Conservation (phyloP, 2,888 invertebrate genomes). For the Acronicta alni region DNA sequence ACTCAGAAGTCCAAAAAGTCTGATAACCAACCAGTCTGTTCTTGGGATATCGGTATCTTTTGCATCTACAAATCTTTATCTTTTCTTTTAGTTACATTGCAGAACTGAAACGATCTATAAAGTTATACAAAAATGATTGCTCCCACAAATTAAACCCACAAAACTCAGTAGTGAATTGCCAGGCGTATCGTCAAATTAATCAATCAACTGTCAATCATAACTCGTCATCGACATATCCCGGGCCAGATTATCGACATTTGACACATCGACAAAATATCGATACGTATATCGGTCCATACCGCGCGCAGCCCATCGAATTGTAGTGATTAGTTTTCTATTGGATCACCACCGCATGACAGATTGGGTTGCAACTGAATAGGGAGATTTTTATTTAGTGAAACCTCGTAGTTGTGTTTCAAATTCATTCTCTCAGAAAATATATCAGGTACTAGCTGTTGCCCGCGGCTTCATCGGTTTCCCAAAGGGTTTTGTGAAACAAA, state of each 20-base stretch:
- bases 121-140: too few relatives aligned
- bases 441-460: too few relatives aligned
- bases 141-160: not conserved
- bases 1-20: too few relatives aligned
- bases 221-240: not conserved
- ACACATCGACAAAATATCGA: constrained; percentile 10
- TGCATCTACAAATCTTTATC: too few relatives aligned
- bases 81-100: too few relatives aligned
- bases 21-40: too few relatives aligned
- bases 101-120: too few relatives aligned
- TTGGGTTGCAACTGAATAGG: constrained; percentile 22
- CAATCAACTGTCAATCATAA: not conserved
- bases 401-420: not conserved
- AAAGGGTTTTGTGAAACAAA: too few relatives aligned
- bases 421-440: too few relatives aligned
- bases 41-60: too few relatives aligned
- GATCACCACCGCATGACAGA: constrained; percentile 21
- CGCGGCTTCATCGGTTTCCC: too few relatives aligned
- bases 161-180: not conserved
- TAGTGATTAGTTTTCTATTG: constrained; percentile 47
- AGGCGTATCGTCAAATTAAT: not conserved
- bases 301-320: constrained; percentile 14
- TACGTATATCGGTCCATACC: constrained; percentile 13
- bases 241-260: constrained; percentile 12
- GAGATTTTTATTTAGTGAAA: constrained; percentile 23